phyloP scores from a whole-genome alignment of 2,888 invertebrate genomes.

The Punctoribates punctum region DNA sequence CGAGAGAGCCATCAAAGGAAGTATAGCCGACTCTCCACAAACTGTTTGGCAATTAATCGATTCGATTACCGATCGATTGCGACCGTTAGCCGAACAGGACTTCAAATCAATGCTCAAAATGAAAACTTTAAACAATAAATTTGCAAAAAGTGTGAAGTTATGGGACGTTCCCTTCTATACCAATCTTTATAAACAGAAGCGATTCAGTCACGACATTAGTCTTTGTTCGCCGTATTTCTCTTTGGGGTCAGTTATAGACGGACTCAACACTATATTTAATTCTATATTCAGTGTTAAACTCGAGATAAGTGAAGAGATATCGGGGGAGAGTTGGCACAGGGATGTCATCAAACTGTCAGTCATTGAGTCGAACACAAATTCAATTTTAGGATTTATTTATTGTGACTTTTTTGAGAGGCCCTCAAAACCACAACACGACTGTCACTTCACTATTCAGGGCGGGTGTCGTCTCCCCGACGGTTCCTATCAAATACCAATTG shows the following conservation, averaged over 20 bases:
- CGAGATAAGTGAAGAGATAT: conserved; percentile 66
- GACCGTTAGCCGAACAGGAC: conserved; percentile 68
- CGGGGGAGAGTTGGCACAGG: conserved; percentile 79
- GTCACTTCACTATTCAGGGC: conserved; percentile 97
- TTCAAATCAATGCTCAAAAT: conserved; percentile 60
- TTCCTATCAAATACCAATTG: conserved; percentile 54
- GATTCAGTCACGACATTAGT: conserved; percentile 46
- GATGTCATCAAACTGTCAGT: conserved; percentile 84
- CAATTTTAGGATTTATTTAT: conserved; percentile 85
- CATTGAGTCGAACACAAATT: conserved; percentile 55
- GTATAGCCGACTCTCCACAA: conserved; percentile 68
- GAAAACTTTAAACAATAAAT: conserved; percentile 31
- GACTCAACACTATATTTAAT: conserved; percentile 81
- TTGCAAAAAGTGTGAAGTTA: conserved; percentile 48
- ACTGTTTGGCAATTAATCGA: conserved; percentile 76
- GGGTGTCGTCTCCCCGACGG: conserved; percentile 75
- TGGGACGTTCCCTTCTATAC: conserved; percentile 89
- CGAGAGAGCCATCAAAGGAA: conserved; percentile 62
- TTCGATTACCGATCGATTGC: conserved; percentile 66
- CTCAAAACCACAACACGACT: conserved; percentile 94
- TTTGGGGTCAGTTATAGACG: conserved; percentile 93
- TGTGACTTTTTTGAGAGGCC: conserved; percentile 90
- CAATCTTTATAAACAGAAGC: conserved; percentile 50
- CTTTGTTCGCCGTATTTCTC: conserved; percentile 72
- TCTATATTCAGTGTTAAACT: conserved; percentile 76